These are phyloP conservation scores for Sphaeridia pumilis DNA, from an alignment of 2,888 invertebrate genomes.

Conservation along the genomic window DNA sequence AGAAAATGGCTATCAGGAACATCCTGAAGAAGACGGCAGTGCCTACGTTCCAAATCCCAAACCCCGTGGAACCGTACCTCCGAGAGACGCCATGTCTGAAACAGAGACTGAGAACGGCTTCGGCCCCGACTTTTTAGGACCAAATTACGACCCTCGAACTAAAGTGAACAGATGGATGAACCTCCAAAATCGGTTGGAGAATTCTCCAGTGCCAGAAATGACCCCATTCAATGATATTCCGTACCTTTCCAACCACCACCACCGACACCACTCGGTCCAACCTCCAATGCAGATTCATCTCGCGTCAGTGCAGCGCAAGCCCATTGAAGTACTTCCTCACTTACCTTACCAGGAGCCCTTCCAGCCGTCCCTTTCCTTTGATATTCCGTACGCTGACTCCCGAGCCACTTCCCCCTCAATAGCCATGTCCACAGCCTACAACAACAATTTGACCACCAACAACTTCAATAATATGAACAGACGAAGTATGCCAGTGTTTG, in stretches of 20 bases:
- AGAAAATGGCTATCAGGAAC: conserved; percentile 2
- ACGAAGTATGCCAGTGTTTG: conserved; percentile 5
- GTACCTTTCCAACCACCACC: background rate
- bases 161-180: conserved; percentile 36
- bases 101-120: conserved; percentile 35
- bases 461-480: conserved; percentile 12
- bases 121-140: conserved; percentile 32
- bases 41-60: conserved; percentile 4
- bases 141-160: conserved; percentile 32
- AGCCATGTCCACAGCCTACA: conserved; percentile 6
- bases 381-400: conserved; percentile 33
- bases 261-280: conserved; percentile 5
- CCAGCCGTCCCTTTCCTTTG: conserved; percentile 20
- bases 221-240: conserved; percentile 1
- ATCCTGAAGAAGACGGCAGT: conserved; percentile 6
- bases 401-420: conserved; percentile 30
- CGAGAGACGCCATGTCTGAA: conserved; percentile 31
- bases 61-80: background rate
- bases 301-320: conserved; percentile 20
- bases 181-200: conserved; percentile 17
- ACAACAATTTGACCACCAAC: conserved; percentile 13
- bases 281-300: conserved; percentile 24
- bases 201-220: background rate
- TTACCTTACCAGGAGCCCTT: conserved; percentile 28
- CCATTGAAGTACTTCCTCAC: conserved; percentile 16